Base-by-base conservation (phyloP, 1,140 invertebrate genomes). In the Trichonephila clavata region DNA sequence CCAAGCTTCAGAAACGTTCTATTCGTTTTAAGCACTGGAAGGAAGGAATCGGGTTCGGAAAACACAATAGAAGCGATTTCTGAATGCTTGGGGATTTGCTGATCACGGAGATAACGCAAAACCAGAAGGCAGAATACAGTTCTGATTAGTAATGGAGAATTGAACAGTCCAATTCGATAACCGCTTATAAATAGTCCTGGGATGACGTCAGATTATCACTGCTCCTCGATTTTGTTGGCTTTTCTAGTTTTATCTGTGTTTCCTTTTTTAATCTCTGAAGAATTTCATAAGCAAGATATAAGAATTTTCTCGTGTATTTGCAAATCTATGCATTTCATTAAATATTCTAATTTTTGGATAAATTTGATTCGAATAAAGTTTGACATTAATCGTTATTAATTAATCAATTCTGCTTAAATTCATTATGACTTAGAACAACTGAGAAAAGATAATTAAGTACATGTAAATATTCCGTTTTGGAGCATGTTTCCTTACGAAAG, bases 1-100 rank as follows among this genome's bases (percentile, higher is more conserved):
- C 92, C 92, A 80, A 93, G 83, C 81, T 93, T 93, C 86, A 93
- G 50, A 93, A 93, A 60, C 20, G 21, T 87, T 80, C 92, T 84
- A 71, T 43, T 39, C 81, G 84, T 20, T 80, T 93, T 63, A 21
- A 63, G 43, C 57, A 86, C 65, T 10, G 43, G 32, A 86, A 50
- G 60, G 18, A 71, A 86, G 50, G 50, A 60, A 65, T 6, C n/a
- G 50, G 90, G 43, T 57, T 68, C 60, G 20, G 27, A 65, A 92
- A 92, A 63, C 32, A 43, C 24, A 61, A 60, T 27, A 59, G 77
- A 92, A 92, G 7, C 8, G 60, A 63, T n/a, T 84, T 65, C 81
- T 21, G 13, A 84, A 84, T 63, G 20, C 60, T 50, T 24, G 90
- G 90, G 80, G 90, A 92, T 84, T 83, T 50, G 43, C 43, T 50